Evolutionary conservation across 1,140 invertebrate species (phyloP), one percentile per base, ranked within the genome.

Genomic region (Drosophila grimshawi): DNA sequence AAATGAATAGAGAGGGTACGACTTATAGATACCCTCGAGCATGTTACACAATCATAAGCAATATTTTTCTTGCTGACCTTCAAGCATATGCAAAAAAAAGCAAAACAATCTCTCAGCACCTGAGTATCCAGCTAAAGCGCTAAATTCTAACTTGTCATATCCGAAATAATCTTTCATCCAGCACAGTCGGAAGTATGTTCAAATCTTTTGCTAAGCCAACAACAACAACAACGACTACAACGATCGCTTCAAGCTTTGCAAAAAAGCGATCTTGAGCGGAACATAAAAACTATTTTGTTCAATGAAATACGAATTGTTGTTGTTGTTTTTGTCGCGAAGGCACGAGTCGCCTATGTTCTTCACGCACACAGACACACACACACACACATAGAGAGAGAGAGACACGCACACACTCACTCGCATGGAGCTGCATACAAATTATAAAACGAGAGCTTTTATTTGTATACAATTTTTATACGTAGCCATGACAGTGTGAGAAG

Each of bases 401-500:
- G 29, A 48, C 41, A 72, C 35, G 56, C 45, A 66, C 33, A 64
- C 65, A 62, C 52, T 64, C 55, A 65, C 69, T 70, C 85, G 69
- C 78, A 86, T 79, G 59, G 81, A 88, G 80, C 80, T 88, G 83
- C 83, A 90, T 90, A 90, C 86, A 89, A 89, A 81, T 81, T 90
- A 82, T 86, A 90, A 77, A 81, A 76, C 78, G 62, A 80, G 90
- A 91, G 90, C 90, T 91, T 91, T 86, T 91, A 70, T 88, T 76
- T 86, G 82, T 82, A 68, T 86, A 85, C 75, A 67, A 75, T 78
- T 83, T 73, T 88, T 83, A 85, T 89, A 76, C 74, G 85, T 81
- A 91, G 90, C 90, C 90, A 81, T 91, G 90, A 91, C 90, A 91
- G 90, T 91, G 90, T 91, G 90, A 91, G 90, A 91, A 91, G 90